Conservation (phyloP, 2,797 vertebrate genomes). For the Dromococcyx pavoninus region DNA sequence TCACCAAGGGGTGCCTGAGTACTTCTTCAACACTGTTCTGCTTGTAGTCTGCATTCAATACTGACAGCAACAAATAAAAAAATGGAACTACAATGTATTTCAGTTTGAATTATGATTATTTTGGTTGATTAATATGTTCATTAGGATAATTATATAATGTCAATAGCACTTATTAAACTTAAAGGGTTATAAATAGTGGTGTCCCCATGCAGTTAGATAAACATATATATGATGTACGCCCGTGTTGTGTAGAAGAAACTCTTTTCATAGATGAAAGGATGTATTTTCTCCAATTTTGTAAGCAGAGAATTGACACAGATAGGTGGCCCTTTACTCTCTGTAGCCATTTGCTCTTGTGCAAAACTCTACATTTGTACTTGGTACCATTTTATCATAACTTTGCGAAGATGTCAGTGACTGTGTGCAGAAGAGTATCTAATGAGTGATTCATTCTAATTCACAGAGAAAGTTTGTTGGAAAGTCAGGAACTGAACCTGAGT, state of each 20-base stretch:
- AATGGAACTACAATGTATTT: background rate
- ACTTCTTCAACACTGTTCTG: background rate
- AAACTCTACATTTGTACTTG: background rate
- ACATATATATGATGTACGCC: background rate
- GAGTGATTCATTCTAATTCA: background rate
- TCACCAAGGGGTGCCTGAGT: constrained; percentile 7
- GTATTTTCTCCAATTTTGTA: background rate
- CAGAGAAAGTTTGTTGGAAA: background rate
- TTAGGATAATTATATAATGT: background rate
- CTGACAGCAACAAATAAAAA: background rate
- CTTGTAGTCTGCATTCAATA: background rate
- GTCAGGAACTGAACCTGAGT: background rate
- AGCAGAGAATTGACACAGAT: background rate
- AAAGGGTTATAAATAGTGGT: background rate
- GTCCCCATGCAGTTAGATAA: background rate
- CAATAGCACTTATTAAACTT: background rate
- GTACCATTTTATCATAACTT: background rate
- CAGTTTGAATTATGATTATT: background rate
- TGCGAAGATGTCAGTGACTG: background rate
- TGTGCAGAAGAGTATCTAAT: background rate
- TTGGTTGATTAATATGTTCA: background rate
- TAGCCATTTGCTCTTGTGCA: background rate
- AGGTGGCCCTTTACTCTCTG: background rate
- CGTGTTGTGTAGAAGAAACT: background rate
- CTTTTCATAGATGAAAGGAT: background rate